phyloP scores from a whole-genome alignment of 2,888 invertebrate species.

The Drosophila falleni region DNA sequence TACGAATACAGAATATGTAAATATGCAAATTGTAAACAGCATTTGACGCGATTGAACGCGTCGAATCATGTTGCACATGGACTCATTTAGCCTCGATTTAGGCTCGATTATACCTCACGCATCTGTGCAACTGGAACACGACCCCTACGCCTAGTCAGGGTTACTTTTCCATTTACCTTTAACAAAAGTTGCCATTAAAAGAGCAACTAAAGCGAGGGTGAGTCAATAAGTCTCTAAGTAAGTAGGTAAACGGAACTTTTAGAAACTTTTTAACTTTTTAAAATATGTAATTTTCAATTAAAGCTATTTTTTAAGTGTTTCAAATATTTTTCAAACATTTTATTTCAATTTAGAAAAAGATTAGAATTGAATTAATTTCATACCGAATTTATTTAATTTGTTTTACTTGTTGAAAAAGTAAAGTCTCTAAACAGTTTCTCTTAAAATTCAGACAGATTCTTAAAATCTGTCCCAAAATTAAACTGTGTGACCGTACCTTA shows the following conservation, averaged over 20 bases:
- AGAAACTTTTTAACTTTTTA: too few relatives aligned
- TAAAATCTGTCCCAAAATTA: not conserved
- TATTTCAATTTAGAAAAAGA: too few relatives aligned
- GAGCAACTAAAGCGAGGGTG: not conserved
- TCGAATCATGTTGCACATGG: slow-evolving; percentile 15
- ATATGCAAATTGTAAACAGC: slow-evolving; percentile 24
- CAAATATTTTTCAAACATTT: too few relatives aligned
- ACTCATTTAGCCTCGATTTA: slow-evolving; percentile 34
- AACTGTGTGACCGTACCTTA: too few relatives aligned
- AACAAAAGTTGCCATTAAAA: slow-evolving; percentile 26
- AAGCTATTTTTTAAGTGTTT: too few relatives aligned
- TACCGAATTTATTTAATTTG: too few relatives aligned
- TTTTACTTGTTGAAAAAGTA: too few relatives aligned
- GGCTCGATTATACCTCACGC: slow-evolving; percentile 38
- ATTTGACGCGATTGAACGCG: slow-evolving; percentile 34
- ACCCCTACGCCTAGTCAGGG: not conserved
- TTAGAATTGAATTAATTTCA: too few relatives aligned
- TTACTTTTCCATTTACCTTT: not conserved
- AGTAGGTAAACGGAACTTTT: too few relatives aligned
- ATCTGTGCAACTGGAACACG: slow-evolving; percentile 48
- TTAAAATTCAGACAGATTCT: too few relatives aligned
- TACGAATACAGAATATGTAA: not conserved
- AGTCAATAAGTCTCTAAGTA: not conserved
- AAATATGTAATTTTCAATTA: too few relatives aligned
- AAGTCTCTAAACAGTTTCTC: too few relatives aligned